phyloP scores from a whole-genome alignment of 2,888 invertebrate species.

The Creontiades dilutus region DNA sequence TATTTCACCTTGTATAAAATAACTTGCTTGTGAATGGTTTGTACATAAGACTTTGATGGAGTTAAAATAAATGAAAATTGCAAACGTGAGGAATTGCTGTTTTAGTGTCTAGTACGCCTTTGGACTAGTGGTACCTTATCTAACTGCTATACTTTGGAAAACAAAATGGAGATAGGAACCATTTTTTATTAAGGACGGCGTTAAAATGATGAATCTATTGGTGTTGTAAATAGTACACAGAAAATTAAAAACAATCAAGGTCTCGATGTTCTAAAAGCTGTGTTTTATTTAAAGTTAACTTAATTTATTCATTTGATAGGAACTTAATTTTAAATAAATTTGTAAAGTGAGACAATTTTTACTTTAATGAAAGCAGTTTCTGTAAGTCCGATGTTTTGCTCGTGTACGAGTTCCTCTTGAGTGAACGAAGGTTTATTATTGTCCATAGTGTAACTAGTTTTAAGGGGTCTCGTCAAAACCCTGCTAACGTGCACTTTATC shows the following conservation, averaged over 20 bases:
- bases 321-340: conserved; percentile 7
- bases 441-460: conserved; percentile 35
- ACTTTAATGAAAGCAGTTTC: background rate
- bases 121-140: conserved; percentile 43
- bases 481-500: conserved; percentile 7
- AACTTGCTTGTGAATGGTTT: conserved; percentile 47
- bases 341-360: background rate
- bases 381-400: background rate
- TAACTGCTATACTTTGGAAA: conserved; percentile 14
- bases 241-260: conserved; percentile 49
- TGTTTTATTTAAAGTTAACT: conserved; percentile 48
- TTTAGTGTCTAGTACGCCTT: conserved; percentile 52
- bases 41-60: conserved; percentile 45
- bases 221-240: conserved; percentile 72
- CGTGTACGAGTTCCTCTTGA: background rate
- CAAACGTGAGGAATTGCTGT: conserved; percentile 62
- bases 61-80: conserved; percentile 17
- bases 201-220: conserved; percentile 70
- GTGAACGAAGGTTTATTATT: conserved; percentile 22
- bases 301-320: background rate
- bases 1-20: conserved; percentile 14
- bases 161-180: background rate
- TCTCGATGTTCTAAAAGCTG: conserved; percentile 58
- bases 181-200: conserved; percentile 18
- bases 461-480: conserved; percentile 15